Percentiles rank a stretch among this genome's conserved stretches.
These are phyloP conservation scores for Coreoperca whiteheadi DNA, from an alignment of 2,113 vertebrate species.

Conservation along the genomic window DNA sequence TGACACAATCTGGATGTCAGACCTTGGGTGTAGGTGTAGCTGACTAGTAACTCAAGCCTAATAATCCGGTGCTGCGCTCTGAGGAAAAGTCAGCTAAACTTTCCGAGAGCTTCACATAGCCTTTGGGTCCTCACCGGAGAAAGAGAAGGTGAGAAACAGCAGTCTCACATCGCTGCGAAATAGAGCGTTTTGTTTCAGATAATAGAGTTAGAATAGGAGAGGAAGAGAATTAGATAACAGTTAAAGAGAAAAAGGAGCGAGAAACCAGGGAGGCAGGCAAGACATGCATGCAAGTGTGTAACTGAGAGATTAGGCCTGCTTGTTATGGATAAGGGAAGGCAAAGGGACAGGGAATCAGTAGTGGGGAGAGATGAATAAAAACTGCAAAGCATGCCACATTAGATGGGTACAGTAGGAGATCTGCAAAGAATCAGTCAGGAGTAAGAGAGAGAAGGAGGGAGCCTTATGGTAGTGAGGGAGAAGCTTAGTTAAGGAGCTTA, in stretches of 20 bases:
- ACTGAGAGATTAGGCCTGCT: constrained; percentile 65
- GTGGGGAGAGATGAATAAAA: constrained; percentile 61
- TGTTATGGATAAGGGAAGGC: constrained; percentile 64
- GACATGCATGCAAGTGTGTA: constrained; percentile 71
- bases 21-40: constrained; percentile 43
- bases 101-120: constrained; percentile 42
- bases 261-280: constrained; percentile 64
- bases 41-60: constrained; percentile 63
- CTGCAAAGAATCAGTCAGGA: constrained; percentile 69
- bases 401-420: constrained; percentile 70
- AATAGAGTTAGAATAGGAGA: constrained; percentile 59
- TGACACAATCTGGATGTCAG: constrained; percentile 45
- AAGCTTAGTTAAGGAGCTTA: constrained; percentile 74
- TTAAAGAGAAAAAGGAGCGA: constrained; percentile 48
- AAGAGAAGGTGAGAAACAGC: constrained; percentile 57
- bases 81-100: constrained; percentile 65
- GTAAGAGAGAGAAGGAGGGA: constrained; percentile 59
- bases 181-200: constrained; percentile 67
- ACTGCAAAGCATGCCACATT: constrained; percentile 74
- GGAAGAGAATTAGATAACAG: constrained; percentile 65
- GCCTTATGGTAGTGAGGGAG: constrained; percentile 50
- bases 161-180: constrained; percentile 52
- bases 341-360: constrained; percentile 51
- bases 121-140: constrained; percentile 38
- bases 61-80: constrained; percentile 43